Conservation (phyloP, 2,113 vertebrate genomes). For the Calonectris borealis region DNA sequence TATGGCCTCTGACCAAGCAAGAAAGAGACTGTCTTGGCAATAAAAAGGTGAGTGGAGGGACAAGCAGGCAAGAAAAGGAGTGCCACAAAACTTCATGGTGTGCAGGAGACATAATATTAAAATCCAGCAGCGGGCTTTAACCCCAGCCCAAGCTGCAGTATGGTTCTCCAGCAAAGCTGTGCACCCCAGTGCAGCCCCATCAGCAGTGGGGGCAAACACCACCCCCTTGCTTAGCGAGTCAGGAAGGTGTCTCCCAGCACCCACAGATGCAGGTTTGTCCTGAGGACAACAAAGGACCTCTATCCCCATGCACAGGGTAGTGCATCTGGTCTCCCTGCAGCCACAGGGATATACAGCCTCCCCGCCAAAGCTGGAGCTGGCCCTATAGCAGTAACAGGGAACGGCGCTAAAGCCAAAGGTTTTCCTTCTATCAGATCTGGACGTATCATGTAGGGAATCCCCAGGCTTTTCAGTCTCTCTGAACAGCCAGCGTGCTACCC, state of each 20-base stretch:
- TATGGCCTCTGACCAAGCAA: not conserved
- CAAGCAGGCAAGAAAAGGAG: not conserved
- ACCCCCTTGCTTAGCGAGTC: rapidly evolving
- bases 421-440: not conserved
- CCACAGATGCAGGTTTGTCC: not conserved
- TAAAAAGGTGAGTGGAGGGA: not conserved
- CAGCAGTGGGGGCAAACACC: not conserved
- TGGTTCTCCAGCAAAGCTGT: not conserved
- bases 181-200: not conserved
- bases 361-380: not conserved
- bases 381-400: not conserved
- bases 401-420: not conserved
- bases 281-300: not conserved
- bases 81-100: not conserved
- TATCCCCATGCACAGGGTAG: not conserved
- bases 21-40: not conserved
- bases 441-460: rapidly evolving
- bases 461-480: not conserved
- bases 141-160: not conserved
- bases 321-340: not conserved
- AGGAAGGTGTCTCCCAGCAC: not conserved
- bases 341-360: not conserved
- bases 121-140: not conserved
- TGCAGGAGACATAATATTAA: not conserved
- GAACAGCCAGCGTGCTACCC: not conserved